Conservation (phyloP, 2,113 vertebrate genomes). For the Cyphomyrus plagiostoma region DNA sequence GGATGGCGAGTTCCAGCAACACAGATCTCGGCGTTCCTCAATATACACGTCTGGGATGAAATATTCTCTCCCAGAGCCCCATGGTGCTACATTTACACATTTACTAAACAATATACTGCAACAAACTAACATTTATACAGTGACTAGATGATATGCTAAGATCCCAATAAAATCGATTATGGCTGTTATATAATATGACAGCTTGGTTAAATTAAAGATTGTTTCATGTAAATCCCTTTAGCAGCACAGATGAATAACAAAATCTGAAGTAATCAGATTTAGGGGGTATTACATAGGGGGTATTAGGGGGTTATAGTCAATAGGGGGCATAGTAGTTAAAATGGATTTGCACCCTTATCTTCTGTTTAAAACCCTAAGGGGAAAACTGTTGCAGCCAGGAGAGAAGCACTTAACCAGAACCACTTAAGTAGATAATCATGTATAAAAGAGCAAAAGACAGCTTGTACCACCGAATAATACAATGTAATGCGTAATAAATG, state of each 20-base stretch:
- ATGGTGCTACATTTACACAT: not conserved
- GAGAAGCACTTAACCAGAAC: not conserved
- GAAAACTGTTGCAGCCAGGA: not conserved
- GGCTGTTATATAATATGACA: not conserved
- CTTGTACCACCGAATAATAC: not conserved
- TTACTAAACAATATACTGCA: not conserved
- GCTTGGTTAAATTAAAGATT: not conserved
- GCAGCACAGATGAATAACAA: not conserved
- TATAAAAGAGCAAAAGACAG: not conserved
- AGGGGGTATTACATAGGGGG: not conserved
- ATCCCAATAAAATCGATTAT: not conserved
- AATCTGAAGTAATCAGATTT: not conserved
- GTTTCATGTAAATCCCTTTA: not conserved
- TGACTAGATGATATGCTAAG: not conserved
- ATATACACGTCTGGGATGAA: not conserved
- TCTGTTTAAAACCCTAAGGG: not conserved
- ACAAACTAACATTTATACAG: not conserved
- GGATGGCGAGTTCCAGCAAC: not conserved
- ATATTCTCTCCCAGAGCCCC: not conserved
- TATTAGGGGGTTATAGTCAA: too few relatives aligned
- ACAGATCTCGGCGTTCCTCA: not conserved
- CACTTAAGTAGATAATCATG: not conserved
- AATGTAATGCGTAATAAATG: not conserved
- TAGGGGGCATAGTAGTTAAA: not conserved
- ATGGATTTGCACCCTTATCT: not conserved